Evolutionary conservation across 2,797 vertebrate genomes (phyloP), one percentile per base, ranked within the genome.

Genomic region (Neoniphon sammara): DNA sequence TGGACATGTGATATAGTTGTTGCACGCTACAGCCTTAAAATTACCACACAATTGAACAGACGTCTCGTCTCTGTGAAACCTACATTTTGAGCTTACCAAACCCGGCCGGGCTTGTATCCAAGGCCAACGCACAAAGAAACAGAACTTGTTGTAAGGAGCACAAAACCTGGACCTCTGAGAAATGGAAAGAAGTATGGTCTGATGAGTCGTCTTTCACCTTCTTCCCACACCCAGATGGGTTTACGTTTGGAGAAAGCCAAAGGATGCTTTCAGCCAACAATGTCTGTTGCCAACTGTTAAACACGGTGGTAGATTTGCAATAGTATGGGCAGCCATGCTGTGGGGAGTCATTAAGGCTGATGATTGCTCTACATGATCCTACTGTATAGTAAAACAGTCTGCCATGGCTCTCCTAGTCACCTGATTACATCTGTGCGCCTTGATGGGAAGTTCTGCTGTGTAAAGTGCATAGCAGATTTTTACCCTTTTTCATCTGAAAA

Each of bases 201-300:
- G 44, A 46, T 46, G 85, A 85, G 82, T 63, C 64, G 82, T 82
- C 83, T 88, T 90, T 88, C 88, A 88, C 82, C 85, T 46, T 46
- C 15, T 46, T 46, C 44, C 44, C 15, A 17, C 44, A 46, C 15
- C 15, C 44, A 46, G 44, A 17, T 46, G 44, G 44, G 15, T 39
- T 39, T 39, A 39, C 11, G 36, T 39, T 12, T 11, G 36, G 36
- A 39, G 36, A 39, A 39, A 39, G 36, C 36, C 36, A 39, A 39
- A 11, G 36, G 11, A 39, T 12, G 11, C 9, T 39, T 39, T 39
- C 36, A 39, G 36, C 36, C 36, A 39, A 39, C 36, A 39, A 39
- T 12, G 36, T 39, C 36, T 39, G 36, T 39, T 39, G 36, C 36
- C 36, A 39, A 39, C 36, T 39, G 11, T 39, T 39, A 34, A 34